A percentile compares a stretch with the other conserved stretches of the same genome.
phyloP scores from a whole-genome alignment of 1,140 invertebrate genomes.

The Drosophila lacertosa region DNA sequence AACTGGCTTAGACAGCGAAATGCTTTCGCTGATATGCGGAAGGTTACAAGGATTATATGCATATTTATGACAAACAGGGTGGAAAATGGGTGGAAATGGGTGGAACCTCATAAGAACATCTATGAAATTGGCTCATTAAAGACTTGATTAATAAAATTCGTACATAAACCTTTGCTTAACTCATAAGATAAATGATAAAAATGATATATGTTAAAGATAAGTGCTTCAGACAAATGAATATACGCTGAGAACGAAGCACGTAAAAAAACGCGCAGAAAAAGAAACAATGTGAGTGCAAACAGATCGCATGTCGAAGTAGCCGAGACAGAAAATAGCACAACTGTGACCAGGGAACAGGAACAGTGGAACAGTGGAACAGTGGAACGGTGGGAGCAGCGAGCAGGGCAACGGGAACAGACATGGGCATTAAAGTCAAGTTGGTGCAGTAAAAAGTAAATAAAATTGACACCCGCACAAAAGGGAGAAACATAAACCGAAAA shows the following conservation, averaged over 20 bases:
- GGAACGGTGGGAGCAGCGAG: not conserved
- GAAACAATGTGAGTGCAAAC: not conserved
- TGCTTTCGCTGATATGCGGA: not conserved
- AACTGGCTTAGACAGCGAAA: not conserved
- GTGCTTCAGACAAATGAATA: not conserved
- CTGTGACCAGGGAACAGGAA: constrained; percentile 3
- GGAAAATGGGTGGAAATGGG: too few relatives aligned
- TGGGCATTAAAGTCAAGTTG: constrained; percentile 60
- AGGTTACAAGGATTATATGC: not conserved
- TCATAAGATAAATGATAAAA: too few relatives aligned
- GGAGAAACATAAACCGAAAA: constrained; percentile 42
- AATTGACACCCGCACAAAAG: constrained; percentile 57
- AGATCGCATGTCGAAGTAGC: constrained; percentile 13
- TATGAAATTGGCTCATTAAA: too few relatives aligned
- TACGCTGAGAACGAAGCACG: not conserved
- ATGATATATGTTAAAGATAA: not conserved
- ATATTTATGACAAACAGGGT: too few relatives aligned
- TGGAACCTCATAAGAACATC: too few relatives aligned
- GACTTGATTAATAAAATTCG: too few relatives aligned
- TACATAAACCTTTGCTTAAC: too few relatives aligned
- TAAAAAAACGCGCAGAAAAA: not conserved
- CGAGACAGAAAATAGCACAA: not conserved
- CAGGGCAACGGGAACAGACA: not conserved
- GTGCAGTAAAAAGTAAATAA: constrained; percentile 63
- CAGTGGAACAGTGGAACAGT: not conserved